Evolutionary conservation across 2,888 invertebrate species (phyloP).

Genomic region (Drosophila meridionalis): DNA sequence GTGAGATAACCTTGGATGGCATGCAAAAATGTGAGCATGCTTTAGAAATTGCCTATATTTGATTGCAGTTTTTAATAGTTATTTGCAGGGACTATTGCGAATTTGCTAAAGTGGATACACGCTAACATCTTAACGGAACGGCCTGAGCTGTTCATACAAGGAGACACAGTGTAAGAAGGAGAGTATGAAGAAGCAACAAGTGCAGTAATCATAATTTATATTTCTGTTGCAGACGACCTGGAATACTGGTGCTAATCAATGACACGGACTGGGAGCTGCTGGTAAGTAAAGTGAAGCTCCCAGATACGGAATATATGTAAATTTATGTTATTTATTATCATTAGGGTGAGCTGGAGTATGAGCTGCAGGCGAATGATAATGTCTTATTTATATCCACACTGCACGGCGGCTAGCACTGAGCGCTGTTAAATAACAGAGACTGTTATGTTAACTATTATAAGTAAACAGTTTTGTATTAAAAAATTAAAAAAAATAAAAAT

Average conservation of each 20-base stretch:
- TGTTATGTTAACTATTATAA: not conserved
- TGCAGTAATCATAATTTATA: not conserved
- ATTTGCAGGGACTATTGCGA: conserved; percentile 88
- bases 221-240: conserved; percentile 88
- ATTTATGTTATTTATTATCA: conserved; percentile 63
- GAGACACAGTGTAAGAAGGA: conserved; percentile 84
- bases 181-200: not conserved
- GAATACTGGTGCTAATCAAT: conserved; percentile 96
- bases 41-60: conserved; percentile 48
- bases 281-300: conserved; percentile 81
- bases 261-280: conserved; percentile 98
- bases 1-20: conserved; percentile 88
- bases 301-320: too few species aligned
- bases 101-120: conserved; percentile 92
- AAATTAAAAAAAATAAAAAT: not conserved
- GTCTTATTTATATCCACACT: conserved; percentile 93
- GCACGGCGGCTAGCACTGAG: conserved; percentile 90
- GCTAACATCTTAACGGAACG: conserved; percentile 93
- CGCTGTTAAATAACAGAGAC: conserved; percentile 2
- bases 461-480: conserved; percentile 14
- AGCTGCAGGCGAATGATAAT: conserved; percentile 89
- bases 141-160: conserved; percentile 89
- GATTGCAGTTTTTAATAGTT: conserved; percentile 47
- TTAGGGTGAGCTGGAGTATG: conserved; percentile 89
- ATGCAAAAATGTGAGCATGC: conserved; percentile 84